Evolutionary conservation across 2,797 vertebrate species (phyloP).

Genomic region (Phataginus tricuspis): DNA sequence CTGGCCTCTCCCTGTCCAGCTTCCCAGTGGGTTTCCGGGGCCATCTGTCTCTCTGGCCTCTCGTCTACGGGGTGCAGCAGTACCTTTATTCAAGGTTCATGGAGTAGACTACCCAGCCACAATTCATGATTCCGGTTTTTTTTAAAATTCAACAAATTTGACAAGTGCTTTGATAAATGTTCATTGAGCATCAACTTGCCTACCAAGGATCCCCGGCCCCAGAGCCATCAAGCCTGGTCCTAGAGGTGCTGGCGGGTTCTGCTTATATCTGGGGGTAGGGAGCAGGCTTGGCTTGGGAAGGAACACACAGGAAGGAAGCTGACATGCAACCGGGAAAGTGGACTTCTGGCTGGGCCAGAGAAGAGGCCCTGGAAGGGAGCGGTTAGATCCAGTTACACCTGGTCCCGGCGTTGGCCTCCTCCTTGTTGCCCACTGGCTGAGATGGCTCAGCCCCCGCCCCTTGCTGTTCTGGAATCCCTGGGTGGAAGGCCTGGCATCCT

Average conservation of each 20-base stretch:
- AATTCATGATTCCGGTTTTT: too few relatives aligned
- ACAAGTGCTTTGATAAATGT: background rate
- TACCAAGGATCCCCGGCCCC: rapidly evolving
- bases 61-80: too few relatives aligned
- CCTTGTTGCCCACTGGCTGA: background rate
- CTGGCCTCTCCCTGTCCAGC: too few relatives aligned
- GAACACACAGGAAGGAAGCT: background rate
- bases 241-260: too few relatives aligned
- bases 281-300: background rate
- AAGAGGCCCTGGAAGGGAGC: background rate
- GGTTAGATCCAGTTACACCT: background rate
- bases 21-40: too few relatives aligned
- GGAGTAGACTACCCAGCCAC: too few relatives aligned
- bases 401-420: background rate
- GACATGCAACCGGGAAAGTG: too few relatives aligned
- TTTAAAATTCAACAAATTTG: background rate
- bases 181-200: background rate
- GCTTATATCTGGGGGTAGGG: background rate
- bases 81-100: too few relatives aligned
- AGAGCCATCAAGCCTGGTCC: background rate
- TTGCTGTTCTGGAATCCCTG: background rate
- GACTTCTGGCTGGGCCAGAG: background rate
- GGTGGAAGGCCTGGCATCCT: background rate
- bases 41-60: too few relatives aligned
- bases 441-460: too few relatives aligned